phyloP scores from a whole-genome alignment of 2,797 vertebrate genomes.

The Ceryle rudis region DNA sequence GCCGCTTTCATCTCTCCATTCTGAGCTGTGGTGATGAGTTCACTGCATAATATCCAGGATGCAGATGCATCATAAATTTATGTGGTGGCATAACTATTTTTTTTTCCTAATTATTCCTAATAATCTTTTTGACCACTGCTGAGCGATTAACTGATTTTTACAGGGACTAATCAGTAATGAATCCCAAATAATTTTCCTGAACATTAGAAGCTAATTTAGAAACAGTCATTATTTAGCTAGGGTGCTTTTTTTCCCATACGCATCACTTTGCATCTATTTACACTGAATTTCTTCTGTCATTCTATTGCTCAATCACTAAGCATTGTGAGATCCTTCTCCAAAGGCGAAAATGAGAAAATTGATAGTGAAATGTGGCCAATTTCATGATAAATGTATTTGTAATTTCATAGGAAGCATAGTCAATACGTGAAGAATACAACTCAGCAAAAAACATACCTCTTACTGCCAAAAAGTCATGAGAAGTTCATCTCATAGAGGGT shows the following conservation, averaged over 20 bases:
- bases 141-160: conserved; percentile 46
- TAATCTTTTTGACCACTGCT: neutral
- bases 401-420: conserved; percentile 31
- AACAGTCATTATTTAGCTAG: neutral
- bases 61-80: conserved; percentile 5
- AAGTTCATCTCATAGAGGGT: conserved; percentile 11
- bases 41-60: neutral
- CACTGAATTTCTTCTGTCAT: conserved; percentile 31
- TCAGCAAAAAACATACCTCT: neutral
- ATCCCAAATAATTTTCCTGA: neutral
- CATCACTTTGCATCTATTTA: conserved; percentile 33
- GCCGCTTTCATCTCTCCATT: neutral
- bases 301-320: conserved; percentile 38
- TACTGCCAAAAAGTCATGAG: neutral
- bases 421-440: conserved; percentile 25
- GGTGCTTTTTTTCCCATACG: neutral
- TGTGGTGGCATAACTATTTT: neutral
- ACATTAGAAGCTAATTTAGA: conserved; percentile 32
- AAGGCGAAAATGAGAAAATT: conserved; percentile 48
- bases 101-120: conserved; percentile 5
- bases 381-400: conserved; percentile 47
- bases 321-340: conserved; percentile 26
- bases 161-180: neutral
- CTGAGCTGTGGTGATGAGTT: neutral
- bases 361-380: neutral